Evolutionary conservation across 2,113 vertebrate species (phyloP).

Genomic region (Reinhardtius hippoglossoides): DNA sequence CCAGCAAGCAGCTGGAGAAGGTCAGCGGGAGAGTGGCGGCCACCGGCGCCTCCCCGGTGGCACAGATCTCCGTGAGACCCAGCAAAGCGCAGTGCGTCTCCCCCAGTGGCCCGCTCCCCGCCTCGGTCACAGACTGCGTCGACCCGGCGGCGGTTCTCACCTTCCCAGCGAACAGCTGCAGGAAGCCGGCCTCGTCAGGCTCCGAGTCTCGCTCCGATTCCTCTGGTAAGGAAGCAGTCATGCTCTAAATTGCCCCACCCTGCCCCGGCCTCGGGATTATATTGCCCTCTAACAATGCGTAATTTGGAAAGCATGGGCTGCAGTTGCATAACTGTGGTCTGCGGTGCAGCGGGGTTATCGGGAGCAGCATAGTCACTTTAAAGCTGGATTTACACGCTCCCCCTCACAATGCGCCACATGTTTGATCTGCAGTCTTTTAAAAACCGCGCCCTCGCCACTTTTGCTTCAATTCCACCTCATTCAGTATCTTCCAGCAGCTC

Average conservation of each 20-base stretch:
- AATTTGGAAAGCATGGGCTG: conserved; percentile 52
- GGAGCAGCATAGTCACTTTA: conserved; percentile 18
- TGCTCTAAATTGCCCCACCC: conserved; percentile 53
- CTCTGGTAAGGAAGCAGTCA: conserved; percentile 87
- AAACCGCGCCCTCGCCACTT: conserved; percentile 65
- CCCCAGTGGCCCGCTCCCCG: conserved; percentile 67
- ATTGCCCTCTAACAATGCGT: conserved; percentile 69
- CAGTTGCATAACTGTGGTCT: conserved; percentile 62
- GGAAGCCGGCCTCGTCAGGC: conserved; percentile 90
- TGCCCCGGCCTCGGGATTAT: conserved; percentile 41
- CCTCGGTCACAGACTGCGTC: conserved; percentile 84
- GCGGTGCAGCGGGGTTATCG: conserved; percentile 50
- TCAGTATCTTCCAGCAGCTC: conserved; percentile 31
- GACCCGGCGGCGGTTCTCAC: conserved; percentile 89
- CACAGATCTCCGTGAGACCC: conserved; percentile 65
- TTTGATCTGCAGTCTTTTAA: conserved; percentile 48
- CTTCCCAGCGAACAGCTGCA: conserved; percentile 84
- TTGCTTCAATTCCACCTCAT: conserved; percentile 4
- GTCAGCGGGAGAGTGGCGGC: conserved; percentile 81
- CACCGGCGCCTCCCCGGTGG: conserved; percentile 26
- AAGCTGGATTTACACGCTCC: background rate
- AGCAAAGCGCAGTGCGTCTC: conserved; percentile 74
- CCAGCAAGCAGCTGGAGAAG: conserved; percentile 89
- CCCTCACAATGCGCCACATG: conserved; percentile 41
- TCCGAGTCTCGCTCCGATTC: conserved; percentile 94